phyloP scores from a whole-genome alignment of 2,888 invertebrate genomes.

The Lepidocyrtinus sp. region DNA sequence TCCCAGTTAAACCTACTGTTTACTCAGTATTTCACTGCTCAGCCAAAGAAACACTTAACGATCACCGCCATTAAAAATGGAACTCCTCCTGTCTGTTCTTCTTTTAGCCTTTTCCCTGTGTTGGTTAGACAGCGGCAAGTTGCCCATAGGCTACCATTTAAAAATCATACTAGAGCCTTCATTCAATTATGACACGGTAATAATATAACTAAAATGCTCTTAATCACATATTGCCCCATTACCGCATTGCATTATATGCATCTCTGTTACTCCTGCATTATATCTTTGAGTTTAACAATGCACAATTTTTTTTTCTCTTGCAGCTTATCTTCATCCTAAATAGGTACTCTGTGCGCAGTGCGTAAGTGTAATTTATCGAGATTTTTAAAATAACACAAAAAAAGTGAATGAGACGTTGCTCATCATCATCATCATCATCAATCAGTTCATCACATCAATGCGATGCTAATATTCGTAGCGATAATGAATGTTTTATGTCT shows the following conservation, averaged over 20 bases:
- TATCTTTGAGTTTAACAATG: neutral
- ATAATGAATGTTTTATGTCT: neutral
- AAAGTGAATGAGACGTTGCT: neutral
- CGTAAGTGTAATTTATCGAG: neutral
- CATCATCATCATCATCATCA: neutral
- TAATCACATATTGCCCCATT: neutral
- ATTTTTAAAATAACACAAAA: neutral
- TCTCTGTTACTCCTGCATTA: neutral
- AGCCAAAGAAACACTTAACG: neutral
- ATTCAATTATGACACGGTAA: neutral
- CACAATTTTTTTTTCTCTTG: neutral
- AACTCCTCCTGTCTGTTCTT: neutral
- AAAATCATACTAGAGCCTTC: neutral
- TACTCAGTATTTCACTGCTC: neutral
- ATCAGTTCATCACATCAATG: neutral
- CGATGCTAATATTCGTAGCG: neutral
- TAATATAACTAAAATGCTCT: neutral
- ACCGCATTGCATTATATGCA: too few species aligned
- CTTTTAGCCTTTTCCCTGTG: neutral
- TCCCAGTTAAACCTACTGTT: neutral
- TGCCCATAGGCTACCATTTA: neutral
- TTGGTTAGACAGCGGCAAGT: neutral
- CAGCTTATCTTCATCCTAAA: neutral
- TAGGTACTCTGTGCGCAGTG: neutral
- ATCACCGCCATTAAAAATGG: neutral